A percentile compares a stretch with the other conserved stretches of the same genome.
These are phyloP conservation scores for Trachops cirrhosus DNA, from an alignment of 2,797 vertebrate genomes.

Conservation along the genomic window DNA sequence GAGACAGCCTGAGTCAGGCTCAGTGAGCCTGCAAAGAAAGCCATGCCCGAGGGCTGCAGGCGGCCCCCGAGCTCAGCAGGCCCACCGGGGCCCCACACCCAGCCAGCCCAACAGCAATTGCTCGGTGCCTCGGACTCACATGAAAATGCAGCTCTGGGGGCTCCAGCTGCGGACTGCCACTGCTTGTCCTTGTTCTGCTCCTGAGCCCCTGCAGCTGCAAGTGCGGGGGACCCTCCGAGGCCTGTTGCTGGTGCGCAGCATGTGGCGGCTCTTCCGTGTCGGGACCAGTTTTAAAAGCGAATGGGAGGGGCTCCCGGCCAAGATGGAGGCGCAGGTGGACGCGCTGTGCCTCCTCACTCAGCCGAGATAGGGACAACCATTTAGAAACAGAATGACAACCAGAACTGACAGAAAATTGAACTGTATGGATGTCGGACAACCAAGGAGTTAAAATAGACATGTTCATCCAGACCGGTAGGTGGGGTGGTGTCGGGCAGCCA, in stretches of 20 bases:
- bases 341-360: no score
- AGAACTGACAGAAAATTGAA: no score
- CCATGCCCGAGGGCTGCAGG: constrained; percentile 73
- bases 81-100: not conserved
- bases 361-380: no score
- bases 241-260: not conserved
- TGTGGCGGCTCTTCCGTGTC: no score
- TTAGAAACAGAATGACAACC: no score
- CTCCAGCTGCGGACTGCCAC: constrained; percentile 34
- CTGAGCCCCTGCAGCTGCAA: constrained; percentile 47
- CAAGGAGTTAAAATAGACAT: no score
- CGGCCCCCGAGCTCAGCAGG: constrained; percentile 36
- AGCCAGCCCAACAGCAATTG: constrained; percentile 58
- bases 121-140: constrained; percentile 67
- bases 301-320: no score
- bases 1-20: constrained; percentile 78
- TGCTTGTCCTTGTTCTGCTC: constrained; percentile 39
- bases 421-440: no score
- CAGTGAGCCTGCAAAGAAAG: constrained; percentile 78
- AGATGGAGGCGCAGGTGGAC: no score
- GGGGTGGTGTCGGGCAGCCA: no score
- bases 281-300: no score
- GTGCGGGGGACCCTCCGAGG: constrained; percentile 50
- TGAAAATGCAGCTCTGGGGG: constrained; percentile 68
- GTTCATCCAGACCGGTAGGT: no score